Evolutionary conservation across 2,797 vertebrate species (phyloP), one percentile per base, ranked within the genome.

Genomic region (Artibeus lituratus): DNA sequence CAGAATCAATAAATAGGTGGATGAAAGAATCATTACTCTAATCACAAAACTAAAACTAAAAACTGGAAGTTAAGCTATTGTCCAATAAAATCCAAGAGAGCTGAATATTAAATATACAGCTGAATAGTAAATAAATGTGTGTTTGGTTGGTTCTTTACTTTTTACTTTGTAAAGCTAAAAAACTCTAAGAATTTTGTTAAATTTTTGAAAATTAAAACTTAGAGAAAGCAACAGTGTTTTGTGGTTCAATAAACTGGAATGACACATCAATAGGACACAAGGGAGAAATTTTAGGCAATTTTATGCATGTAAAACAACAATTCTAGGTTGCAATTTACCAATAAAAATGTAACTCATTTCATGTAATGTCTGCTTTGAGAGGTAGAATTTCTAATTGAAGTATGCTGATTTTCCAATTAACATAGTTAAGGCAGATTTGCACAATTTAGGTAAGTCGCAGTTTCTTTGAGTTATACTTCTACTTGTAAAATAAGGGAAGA

Each of bases 401-500:
- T 94, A 90, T 93, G 82, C 18, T 96, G 83, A 90, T 96, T 95
- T 97, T 97, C 91, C 67, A 97, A 94, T 95, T 93, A 94, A 81
- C 70, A 49, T 44, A 80, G 72, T 91, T 86, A 94, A 93, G 55
- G 14, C 53, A 93, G 47, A 93, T 91, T 96, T 97, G 39, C 44
- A 72, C 57, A 94, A 70, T 96, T 96, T 90, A 84, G 53, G 18
- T 69, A 84, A 67, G 35, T 86, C 32, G 22, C 26, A 49, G 1
- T 94, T 90, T 96, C 18, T 29, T 84, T 55, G 49, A 88, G 19
- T 94, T 67, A 44, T 67, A 67, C 18, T 92, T 5, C 62, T 39
- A 65, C 2, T 24, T 39, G 10, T 83, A 86, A 67, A 93, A 94
- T 73, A 42, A 29, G 29, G 8, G 5, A 90, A 57, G 11, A 37